Conservation (phyloP, 1,140 invertebrate genomes). For the Bactericera cockerelli region DNA sequence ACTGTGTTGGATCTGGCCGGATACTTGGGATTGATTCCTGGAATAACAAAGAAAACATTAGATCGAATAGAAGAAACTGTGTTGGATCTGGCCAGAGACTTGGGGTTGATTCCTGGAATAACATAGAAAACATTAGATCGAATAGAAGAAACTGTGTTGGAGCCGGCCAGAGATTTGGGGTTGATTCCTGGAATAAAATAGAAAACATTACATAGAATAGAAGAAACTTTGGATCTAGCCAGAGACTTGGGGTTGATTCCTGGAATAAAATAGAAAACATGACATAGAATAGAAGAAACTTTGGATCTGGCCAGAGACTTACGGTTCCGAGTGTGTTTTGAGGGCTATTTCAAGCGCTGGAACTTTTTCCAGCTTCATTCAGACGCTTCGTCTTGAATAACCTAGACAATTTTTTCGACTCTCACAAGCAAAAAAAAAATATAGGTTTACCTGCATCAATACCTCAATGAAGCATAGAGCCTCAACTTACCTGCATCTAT, state of each 20-base stretch:
- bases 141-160: conserved; percentile 31
- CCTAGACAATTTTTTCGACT: too few species aligned
- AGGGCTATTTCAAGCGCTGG: too few species aligned
- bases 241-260: conserved; percentile 30
- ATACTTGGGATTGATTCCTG: conserved; percentile 28
- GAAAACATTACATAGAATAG: too few species aligned
- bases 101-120: conserved; percentile 27
- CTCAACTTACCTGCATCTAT: conserved; percentile 15
- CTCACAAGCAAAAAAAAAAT: too few species aligned
- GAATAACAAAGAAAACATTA: too few species aligned
- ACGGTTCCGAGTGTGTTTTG: conserved; percentile 31
- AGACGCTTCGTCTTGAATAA: too few species aligned
- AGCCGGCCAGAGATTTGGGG: conserved; percentile 32
- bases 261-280: conserved; percentile 11
- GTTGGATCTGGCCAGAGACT: conserved; percentile 31
- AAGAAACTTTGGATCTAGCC: conserved; percentile 27
- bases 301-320: conserved; percentile 28
- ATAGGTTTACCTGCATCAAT: too few species aligned
- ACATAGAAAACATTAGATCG: too few species aligned
- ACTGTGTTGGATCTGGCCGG: conserved; percentile 35
- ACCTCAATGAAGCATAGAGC: too few species aligned
- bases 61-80: conserved; percentile 27
- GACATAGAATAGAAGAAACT: too few species aligned
- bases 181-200: conserved; percentile 21
- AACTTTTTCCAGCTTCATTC: too few species aligned